phyloP scores from a whole-genome alignment of 2,888 invertebrate genomes.

The Machimus rusticus region DNA sequence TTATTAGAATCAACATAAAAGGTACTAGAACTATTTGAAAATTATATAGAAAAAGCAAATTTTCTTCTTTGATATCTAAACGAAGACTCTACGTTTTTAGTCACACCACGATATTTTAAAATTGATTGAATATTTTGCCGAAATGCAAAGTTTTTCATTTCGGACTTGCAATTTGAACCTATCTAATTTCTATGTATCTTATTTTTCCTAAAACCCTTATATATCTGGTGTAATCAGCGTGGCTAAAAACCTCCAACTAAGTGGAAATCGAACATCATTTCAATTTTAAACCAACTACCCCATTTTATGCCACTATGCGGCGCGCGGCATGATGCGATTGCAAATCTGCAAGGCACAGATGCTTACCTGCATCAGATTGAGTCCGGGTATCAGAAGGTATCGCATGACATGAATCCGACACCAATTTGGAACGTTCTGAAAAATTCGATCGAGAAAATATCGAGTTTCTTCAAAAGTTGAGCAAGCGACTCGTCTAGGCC shows the following conservation, averaged over 20 bases:
- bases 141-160: background rate
- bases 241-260: background rate
- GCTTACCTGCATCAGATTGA: background rate
- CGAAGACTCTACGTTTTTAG: too few species aligned
- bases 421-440: constrained; percentile 3
- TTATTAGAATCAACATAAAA: too few species aligned
- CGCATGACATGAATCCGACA: background rate
- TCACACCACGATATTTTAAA: too few species aligned
- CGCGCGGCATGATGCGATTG: background rate
- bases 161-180: background rate
- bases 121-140: too few species aligned
- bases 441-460: constrained; percentile 10
- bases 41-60: too few species aligned
- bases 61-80: too few species aligned
- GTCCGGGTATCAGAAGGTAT: background rate
- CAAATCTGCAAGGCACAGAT: background rate
- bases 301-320: background rate
- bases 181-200: background rate
- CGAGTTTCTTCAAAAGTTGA: constrained; percentile 19
- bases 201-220: background rate
- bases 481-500: background rate
- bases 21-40: too few species aligned
- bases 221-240: background rate
- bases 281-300: background rate
- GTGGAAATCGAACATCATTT: background rate